Evolutionary conservation across 2,113 vertebrate genomes (phyloP), one percentile per base, ranked within the genome.

Genomic region (Chlorodrepanis virens): DNA sequence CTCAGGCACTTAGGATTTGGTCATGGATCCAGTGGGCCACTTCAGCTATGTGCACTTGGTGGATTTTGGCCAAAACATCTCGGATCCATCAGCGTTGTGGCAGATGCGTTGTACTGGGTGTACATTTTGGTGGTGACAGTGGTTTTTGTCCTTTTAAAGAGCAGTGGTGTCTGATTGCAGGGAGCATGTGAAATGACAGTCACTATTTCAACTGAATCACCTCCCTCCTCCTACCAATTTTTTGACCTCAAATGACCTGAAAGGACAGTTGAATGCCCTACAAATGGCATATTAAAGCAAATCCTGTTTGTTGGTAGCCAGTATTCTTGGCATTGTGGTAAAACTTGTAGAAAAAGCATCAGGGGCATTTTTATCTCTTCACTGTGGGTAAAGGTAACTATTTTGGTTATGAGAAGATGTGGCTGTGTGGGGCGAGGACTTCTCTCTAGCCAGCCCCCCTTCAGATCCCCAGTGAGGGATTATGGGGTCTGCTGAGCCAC

Each of bases 351-450:
- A 33, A 54, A 52, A 63, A 81, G 20, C 4, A 0, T 50, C 11
- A 1, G 31, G 44, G 53, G 4, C 5, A 1, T 56, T 93, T 93
- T 93, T 68, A 9, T 7, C 22, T 37, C 27, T 70, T 87, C 0
- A 0, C 28, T 83, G 0, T 28, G 33, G 9, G 6, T 78, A 20
- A 33, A 44, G 17, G 10, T 68, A 23, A 33, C 14, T 44, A 11
- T 89, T 78, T 44, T 39, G 8, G 8, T 56, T 78, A 6, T 45
- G 53, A 40, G 28, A 35, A 68, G n/a, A 61, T 28, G 42, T 63
- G 35, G 14, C 14, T 61, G 10, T 45, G 45, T 40, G 35, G 5
- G 24, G 3, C 20, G 28, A 0, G 0, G 45, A n/a, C 31, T 9
- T 52, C 29, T 50, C 9, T 28, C 42, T 57, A 40, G 12, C 37